phyloP scores from a whole-genome alignment of 2,888 invertebrate species.

The Malacosoma neustria region DNA sequence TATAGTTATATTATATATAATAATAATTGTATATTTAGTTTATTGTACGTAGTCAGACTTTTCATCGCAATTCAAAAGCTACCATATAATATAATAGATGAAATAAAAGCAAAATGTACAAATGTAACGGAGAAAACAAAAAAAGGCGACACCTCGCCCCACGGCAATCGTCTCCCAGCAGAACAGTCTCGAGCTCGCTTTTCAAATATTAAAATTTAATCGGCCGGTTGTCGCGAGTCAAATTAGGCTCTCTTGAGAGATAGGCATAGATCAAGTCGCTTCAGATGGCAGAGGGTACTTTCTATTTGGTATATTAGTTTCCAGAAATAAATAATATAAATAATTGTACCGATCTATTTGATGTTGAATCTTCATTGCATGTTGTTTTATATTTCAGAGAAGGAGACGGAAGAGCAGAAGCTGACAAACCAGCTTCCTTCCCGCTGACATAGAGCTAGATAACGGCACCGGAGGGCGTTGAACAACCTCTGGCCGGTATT shows the following conservation, averaged over 20 bases:
- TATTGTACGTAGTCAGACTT: background rate
- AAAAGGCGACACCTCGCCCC: constrained; percentile 46
- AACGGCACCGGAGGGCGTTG: too few relatives aligned
- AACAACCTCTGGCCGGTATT: too few relatives aligned
- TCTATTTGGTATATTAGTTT: too few relatives aligned
- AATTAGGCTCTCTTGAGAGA: constrained; percentile 70
- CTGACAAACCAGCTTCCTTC: too few relatives aligned
- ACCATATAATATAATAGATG: background rate
- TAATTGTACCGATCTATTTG: too few relatives aligned
- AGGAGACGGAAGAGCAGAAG: too few relatives aligned
- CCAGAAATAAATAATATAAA: too few relatives aligned
- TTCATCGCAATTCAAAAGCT: background rate
- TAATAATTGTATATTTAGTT: too few relatives aligned
- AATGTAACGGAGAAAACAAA: background rate
- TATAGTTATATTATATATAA: too few relatives aligned
- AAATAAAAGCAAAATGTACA: constrained; percentile 3
- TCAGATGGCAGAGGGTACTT: constrained; percentile 11
- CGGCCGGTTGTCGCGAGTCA: constrained; percentile 73
- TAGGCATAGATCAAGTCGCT: constrained; percentile 28
- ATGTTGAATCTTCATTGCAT: too few relatives aligned
- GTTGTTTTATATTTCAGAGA: too few relatives aligned
- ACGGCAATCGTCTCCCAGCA: constrained; percentile 35
- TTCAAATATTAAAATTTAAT: constrained; percentile 77
- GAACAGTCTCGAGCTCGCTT: constrained; percentile 49
- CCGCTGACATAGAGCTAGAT: too few relatives aligned